These are phyloP conservation scores for Clitarchus hookeri DNA, from an alignment of 2,888 invertebrate species.

Conservation along the genomic window DNA sequence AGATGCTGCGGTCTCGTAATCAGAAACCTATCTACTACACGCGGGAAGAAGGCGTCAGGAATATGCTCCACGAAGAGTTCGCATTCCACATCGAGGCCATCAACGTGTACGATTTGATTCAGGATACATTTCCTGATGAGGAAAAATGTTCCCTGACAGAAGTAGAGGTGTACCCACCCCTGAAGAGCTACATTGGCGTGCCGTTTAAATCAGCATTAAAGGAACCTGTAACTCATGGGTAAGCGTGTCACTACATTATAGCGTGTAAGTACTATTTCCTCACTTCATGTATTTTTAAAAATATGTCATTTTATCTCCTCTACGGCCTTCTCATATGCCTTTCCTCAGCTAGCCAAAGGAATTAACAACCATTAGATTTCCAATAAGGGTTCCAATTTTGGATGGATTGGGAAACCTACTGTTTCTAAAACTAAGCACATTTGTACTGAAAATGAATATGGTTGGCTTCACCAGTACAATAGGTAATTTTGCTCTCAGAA, in stretches of 20 bases:
- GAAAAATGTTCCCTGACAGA: slow-evolving; percentile 33
- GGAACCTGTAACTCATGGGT: slow-evolving; percentile 21
- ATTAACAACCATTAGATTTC: too few relatives aligned
- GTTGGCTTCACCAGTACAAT: too few relatives aligned
- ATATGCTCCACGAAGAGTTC: slow-evolving; percentile 29
- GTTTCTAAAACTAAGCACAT: too few relatives aligned
- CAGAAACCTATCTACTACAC: slow-evolving; percentile 20
- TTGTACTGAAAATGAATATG: too few relatives aligned
- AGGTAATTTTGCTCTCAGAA: too few relatives aligned
- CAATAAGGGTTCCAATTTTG: too few relatives aligned
- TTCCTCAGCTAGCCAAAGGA: too few relatives aligned
- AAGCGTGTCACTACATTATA: not conserved
- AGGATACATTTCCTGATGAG: slow-evolving; percentile 27
- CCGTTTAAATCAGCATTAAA: slow-evolving; percentile 28
- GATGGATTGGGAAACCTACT: too few relatives aligned
- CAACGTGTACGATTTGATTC: slow-evolving; percentile 30
- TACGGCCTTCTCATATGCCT: too few relatives aligned
- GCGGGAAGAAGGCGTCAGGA: slow-evolving; percentile 28
- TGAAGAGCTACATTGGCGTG: slow-evolving; percentile 18
- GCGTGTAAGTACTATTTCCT: too few relatives aligned
- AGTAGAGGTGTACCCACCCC: slow-evolving; percentile 5
- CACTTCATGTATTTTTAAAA: too few relatives aligned
- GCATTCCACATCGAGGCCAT: slow-evolving; percentile 36
- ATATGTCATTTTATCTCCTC: too few relatives aligned
- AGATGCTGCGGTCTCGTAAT: slow-evolving; percentile 22